These are phyloP conservation scores for Pangasius krempfi DNA, from an alignment of 2,797 vertebrate species.

Conservation along the genomic window DNA sequence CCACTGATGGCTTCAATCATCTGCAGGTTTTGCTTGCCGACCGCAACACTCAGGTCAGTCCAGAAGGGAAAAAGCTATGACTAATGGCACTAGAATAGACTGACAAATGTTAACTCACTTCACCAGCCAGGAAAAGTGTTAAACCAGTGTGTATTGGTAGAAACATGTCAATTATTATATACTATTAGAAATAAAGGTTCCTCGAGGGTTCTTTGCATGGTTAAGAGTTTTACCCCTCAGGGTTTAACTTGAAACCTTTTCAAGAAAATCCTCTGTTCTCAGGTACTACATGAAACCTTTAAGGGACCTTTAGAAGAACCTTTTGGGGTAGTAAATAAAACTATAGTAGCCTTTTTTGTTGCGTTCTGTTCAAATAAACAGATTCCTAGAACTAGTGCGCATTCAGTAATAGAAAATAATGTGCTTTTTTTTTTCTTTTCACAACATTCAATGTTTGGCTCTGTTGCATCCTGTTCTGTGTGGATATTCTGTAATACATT, in stretches of 20 bases:
- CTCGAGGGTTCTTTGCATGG: background rate
- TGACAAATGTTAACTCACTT: background rate
- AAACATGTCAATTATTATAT: background rate
- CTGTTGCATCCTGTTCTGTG: slow-evolving; percentile 2
- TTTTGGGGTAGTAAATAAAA: background rate
- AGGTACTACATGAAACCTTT: background rate
- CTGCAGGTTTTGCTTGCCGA: slow-evolving; percentile 81
- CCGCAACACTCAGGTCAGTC: slow-evolving; percentile 80
- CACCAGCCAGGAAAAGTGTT: background rate
- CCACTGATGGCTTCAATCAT: slow-evolving; percentile 75
- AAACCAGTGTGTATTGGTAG: background rate
- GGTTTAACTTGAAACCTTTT: background rate
- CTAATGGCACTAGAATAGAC: background rate
- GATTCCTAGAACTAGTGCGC: background rate
- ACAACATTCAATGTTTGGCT: background rate
- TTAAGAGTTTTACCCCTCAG: background rate
- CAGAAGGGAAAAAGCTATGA: background rate
- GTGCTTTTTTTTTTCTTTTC: background rate
- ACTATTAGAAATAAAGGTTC: background rate
- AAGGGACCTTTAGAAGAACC: background rate
- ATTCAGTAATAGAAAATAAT: slow-evolving; percentile 4
- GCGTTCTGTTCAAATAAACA: background rate
- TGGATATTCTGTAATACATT: background rate
- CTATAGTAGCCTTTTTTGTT: background rate
- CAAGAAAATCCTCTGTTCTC: background rate